These are phyloP conservation scores for Sepioteuthis lessoniana DNA, from an alignment of 2,888 invertebrate genomes.

Conservation along the genomic window DNA sequence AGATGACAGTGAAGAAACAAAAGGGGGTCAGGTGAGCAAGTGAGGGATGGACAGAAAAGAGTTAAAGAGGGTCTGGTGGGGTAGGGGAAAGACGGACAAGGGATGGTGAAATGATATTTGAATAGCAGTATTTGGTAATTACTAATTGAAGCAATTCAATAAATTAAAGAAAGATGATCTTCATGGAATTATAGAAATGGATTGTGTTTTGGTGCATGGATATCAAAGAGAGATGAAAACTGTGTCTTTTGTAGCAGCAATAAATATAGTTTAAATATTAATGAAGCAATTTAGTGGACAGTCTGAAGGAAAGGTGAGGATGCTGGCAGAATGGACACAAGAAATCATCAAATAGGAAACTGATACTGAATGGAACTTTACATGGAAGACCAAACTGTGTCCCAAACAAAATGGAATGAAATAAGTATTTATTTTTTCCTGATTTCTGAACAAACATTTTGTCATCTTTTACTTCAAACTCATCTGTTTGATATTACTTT, in stretches of 20 bases:
- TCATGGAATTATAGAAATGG: no score
- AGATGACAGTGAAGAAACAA: no score
- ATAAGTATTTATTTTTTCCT: background rate
- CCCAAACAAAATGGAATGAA: background rate
- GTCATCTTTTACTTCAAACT: no score
- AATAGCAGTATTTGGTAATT: no score
- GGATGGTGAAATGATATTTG: no score
- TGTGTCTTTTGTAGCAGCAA: background rate
- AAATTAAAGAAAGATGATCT: no score
- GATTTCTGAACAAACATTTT: background rate
- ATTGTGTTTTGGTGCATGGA: background rate
- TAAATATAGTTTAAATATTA: background rate
- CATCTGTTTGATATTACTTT: no score
- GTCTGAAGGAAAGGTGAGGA: background rate
- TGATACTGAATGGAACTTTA: background rate
- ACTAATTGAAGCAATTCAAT: no score
- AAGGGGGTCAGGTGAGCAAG: no score
- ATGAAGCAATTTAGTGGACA: background rate
- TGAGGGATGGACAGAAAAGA: no score
- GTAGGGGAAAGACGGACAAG: no score
- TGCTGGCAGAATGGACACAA: background rate
- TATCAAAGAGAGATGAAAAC: background rate
- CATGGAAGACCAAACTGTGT: background rate
- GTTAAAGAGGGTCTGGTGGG: no score
- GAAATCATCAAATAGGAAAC: background rate